Evolutionary conservation across 2,113 vertebrate genomes (phyloP).

Genomic region (Rostratula benghalensis): DNA sequence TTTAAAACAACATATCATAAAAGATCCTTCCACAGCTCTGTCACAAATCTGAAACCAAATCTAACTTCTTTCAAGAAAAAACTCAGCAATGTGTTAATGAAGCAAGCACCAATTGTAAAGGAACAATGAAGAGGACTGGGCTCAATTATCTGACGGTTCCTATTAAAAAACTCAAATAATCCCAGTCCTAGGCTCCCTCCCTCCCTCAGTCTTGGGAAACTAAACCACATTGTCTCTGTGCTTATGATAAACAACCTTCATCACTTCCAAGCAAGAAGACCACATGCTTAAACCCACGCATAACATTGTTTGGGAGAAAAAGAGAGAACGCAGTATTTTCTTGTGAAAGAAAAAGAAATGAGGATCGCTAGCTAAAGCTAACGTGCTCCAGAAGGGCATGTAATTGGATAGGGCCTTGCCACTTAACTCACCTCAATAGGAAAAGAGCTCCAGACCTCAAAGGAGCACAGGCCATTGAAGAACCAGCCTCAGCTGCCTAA

Average conservation of each 20-base stretch:
- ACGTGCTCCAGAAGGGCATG: background rate
- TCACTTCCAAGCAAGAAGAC: background rate
- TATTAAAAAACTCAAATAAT: slow-evolving; percentile 2
- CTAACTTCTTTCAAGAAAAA: slow-evolving; percentile 9
- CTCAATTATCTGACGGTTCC: slow-evolving; percentile 1
- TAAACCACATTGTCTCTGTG: slow-evolving; percentile 1
- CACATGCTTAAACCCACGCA: background rate
- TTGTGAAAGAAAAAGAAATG: background rate
- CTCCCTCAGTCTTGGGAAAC: background rate
- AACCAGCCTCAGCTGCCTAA: background rate
- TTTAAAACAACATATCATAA: background rate
- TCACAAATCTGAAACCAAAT: background rate
- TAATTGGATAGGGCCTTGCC: background rate
- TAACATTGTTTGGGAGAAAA: background rate
- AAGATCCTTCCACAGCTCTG: background rate
- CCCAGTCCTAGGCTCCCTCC: background rate
- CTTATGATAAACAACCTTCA: slow-evolving; percentile 23
- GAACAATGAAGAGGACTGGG: slow-evolving; percentile 35
- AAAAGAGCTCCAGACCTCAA: background rate
- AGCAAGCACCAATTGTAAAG: background rate
- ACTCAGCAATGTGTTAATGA: background rate
- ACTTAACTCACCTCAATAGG: background rate
- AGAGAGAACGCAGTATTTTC: background rate
- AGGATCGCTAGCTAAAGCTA: background rate
- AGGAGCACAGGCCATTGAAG: background rate